These are phyloP conservation scores for Oreochromis mossambicus DNA, from an alignment of 2,797 vertebrate genomes.

Conservation along the genomic window DNA sequence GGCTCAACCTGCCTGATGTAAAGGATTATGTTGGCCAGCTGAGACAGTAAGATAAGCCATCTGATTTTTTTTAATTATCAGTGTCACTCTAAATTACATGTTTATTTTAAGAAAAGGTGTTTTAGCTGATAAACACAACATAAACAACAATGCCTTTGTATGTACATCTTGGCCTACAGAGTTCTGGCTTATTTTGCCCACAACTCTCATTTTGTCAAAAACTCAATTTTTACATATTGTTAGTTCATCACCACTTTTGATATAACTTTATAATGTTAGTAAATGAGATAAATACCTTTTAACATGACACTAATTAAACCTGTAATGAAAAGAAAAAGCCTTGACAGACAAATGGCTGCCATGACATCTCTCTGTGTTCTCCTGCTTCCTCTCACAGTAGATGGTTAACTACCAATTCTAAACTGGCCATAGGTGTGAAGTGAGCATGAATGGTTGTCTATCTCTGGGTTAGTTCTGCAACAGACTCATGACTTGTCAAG, in stretches of 20 bases:
- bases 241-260: neutral
- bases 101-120: neutral
- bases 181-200: neutral
- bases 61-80: neutral
- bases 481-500: neutral
- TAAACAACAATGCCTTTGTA: neutral
- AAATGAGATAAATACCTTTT: neutral
- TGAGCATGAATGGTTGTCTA: neutral
- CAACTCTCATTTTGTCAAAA: neutral
- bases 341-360: neutral
- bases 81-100: neutral
- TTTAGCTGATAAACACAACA: neutral
- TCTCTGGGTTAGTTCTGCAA: neutral
- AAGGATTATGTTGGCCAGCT: neutral
- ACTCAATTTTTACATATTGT: neutral
- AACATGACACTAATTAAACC: neutral
- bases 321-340: neutral
- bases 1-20: neutral
- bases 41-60: neutral
- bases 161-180: neutral
- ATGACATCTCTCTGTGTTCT: neutral
- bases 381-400: neutral
- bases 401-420: neutral
- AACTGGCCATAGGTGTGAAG: neutral
- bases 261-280: neutral